A percentile compares a stretch with the other conserved stretches of the same genome.
phyloP scores from a whole-genome alignment of 2,113 vertebrate species.

The Bujurquina vittata region DNA sequence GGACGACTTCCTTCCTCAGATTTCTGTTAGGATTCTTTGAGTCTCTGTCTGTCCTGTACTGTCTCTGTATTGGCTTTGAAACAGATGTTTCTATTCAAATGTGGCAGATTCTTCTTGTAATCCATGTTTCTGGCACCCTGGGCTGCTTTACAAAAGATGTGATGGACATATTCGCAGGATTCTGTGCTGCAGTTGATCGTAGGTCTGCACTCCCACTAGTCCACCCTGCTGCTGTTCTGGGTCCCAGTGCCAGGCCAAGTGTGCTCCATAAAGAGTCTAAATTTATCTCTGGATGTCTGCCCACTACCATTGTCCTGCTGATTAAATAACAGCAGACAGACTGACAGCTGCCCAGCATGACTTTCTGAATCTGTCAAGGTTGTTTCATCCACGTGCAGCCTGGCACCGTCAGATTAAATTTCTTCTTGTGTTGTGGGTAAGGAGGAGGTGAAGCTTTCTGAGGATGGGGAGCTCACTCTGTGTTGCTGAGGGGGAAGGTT shows the following conservation, averaged over 20 bases:
- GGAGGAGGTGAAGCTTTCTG: not conserved
- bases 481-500: not conserved
- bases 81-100: not conserved
- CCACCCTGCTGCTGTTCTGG: conserved; percentile 21
- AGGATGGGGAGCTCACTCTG: not conserved
- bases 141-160: not conserved
- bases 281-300: conserved; percentile 56
- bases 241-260: conserved; percentile 47
- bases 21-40: not conserved
- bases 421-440: not conserved
- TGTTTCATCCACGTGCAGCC: conserved; percentile 23
- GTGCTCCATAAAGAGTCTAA: conserved; percentile 35
- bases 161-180: not conserved
- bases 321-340: conserved; percentile 42
- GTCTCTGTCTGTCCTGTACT: not conserved
- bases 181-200: not conserved
- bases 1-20: not conserved
- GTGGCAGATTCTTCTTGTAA: not conserved
- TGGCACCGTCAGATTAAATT: not conserved
- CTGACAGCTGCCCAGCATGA: conserved; percentile 31
- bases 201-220: conserved; percentile 8
- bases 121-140: not conserved
- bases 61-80: not conserved
- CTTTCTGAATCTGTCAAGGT: conserved; percentile 42
- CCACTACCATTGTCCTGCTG: conserved; percentile 57